Conservation (phyloP, 2,113 vertebrate species). For the Takifugu flavidus region DNA sequence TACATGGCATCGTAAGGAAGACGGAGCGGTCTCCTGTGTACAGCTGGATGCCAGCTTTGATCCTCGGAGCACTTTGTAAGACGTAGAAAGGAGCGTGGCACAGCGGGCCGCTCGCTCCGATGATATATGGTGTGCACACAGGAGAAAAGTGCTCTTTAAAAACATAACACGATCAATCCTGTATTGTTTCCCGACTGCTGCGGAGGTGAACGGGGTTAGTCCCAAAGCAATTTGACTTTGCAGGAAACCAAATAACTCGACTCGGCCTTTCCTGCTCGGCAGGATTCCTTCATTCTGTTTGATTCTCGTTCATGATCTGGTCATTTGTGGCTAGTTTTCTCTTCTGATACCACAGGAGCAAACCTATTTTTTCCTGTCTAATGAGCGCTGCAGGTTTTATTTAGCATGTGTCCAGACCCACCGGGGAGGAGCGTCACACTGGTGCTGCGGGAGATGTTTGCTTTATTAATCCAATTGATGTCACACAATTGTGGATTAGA, state of each 20-base stretch:
- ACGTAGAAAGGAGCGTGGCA: neutral
- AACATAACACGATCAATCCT: neutral
- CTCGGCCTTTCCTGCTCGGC: too few species aligned
- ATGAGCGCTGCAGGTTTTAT: too few species aligned
- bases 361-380: too few species aligned
- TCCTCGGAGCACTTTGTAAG: conserved; percentile 13
- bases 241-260: neutral
- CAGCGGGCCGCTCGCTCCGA: neutral
- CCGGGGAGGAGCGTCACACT: too few species aligned
- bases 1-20: conserved; percentile 28
- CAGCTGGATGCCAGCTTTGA: conserved; percentile 6
- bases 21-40: neutral
- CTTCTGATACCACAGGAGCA: too few species aligned
- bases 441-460: too few species aligned
- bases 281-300: too few species aligned
- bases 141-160: neutral
- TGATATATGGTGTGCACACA: neutral
- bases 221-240: neutral
- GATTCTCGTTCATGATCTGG: too few species aligned
- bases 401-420: too few species aligned
- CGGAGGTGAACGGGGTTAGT: neutral
- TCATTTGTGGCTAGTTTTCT: too few species aligned
- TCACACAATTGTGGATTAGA: too few species aligned
- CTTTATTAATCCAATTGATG: too few species aligned
- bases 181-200: neutral